Evolutionary conservation across 2,797 vertebrate species (phyloP).

Genomic region (Myotis findleyi): DNA sequence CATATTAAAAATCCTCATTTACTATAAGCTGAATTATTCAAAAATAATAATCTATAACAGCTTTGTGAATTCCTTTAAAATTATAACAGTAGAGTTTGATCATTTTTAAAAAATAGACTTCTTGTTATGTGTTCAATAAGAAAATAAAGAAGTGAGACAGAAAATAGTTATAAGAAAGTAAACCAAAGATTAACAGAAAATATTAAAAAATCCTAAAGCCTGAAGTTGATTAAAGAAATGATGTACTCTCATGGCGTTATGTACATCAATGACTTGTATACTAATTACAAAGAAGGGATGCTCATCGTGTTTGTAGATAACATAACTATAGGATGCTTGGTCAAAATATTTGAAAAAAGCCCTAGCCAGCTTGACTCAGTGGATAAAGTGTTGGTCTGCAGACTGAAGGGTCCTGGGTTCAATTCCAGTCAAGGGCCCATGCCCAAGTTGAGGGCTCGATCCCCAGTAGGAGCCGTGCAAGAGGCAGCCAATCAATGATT

Average conservation of each 20-base stretch:
- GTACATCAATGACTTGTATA: background rate
- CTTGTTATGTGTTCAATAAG: background rate
- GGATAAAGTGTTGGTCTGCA: too few relatives aligned
- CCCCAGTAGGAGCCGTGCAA: too few relatives aligned
- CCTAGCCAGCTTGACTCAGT: too few relatives aligned
- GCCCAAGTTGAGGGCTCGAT: too few relatives aligned
- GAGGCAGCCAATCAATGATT: too few relatives aligned
- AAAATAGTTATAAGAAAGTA: background rate
- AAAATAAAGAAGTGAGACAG: background rate
- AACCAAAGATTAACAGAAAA: background rate
- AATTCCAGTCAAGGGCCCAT: too few relatives aligned
- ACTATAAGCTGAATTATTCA: constrained; percentile 90
- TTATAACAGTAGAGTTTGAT: constrained; percentile 94
- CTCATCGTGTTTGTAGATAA: background rate
- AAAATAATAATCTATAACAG: constrained; percentile 92
- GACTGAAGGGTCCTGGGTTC: too few relatives aligned
- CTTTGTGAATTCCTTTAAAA: constrained; percentile 97
- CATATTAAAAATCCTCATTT: constrained; percentile 94
- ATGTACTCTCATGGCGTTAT: background rate
- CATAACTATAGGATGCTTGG: background rate
- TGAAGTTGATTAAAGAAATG: background rate
- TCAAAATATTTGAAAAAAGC: background rate
- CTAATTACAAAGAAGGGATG: background rate
- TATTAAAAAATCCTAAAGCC: background rate
- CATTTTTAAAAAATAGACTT: constrained; percentile 94